These are phyloP conservation scores for Platalea minor DNA, from an alignment of 2,797 vertebrate genomes.

Conservation along the genomic window DNA sequence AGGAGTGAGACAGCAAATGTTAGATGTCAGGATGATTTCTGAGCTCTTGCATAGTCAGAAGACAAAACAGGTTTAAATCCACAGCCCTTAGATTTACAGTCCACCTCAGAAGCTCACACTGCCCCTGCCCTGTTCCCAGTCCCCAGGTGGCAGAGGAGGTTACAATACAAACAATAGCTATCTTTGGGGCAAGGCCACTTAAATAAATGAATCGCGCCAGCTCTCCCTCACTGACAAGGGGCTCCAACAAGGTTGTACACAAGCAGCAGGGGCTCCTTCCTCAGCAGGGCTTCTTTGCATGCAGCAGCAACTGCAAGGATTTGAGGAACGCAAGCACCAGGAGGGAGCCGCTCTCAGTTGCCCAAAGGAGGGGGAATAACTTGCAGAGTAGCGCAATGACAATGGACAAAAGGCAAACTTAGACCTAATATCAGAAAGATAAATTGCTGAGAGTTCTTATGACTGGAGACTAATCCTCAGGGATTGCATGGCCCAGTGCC, in stretches of 20 bases:
- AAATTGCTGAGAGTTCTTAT: not conserved
- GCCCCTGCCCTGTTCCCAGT: not conserved
- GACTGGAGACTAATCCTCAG: not conserved
- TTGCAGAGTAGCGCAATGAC: not conserved
- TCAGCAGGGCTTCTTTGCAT: not conserved
- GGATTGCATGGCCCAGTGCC: not conserved
- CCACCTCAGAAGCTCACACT: not conserved
- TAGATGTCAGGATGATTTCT: not conserved
- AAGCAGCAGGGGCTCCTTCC: not conserved
- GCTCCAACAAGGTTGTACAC: not conserved
- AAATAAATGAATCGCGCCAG: not conserved
- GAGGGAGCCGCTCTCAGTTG: fast-evolving
- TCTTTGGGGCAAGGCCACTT: not conserved
- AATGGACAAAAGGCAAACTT: not conserved
- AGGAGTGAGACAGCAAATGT: not conserved
- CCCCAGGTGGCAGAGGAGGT: not conserved
- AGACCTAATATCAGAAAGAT: not conserved
- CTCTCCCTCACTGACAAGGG: not conserved
- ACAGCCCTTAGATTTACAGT: not conserved
- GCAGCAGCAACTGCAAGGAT: not conserved
- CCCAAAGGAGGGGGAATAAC: not conserved
- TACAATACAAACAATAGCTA: not conserved
- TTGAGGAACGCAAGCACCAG: not conserved
- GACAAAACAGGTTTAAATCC: not conserved
- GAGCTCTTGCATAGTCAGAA: not conserved